Percentiles rank a stretch among this genome's conserved stretches.
phyloP scores from a whole-genome alignment of 1,140 invertebrate genomes.

The Capitella teleta region DNA sequence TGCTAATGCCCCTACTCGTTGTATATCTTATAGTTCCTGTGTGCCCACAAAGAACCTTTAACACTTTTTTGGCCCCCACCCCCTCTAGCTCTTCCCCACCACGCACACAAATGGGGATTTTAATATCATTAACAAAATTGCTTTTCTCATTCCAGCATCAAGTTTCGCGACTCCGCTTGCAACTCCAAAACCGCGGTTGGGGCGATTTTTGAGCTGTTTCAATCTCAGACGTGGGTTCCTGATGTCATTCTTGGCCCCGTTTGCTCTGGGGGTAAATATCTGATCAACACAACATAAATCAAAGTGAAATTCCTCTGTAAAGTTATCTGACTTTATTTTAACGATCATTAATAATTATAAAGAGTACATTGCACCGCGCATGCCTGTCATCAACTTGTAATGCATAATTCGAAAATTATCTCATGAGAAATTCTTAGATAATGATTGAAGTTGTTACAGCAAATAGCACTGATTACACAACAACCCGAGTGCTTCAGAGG shows the following conservation, averaged over 20 bases:
- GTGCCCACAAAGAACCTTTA: too few relatives aligned
- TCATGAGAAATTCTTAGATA: neutral
- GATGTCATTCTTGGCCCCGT: conserved; percentile 31
- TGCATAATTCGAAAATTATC: neutral
- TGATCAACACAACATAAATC: neutral
- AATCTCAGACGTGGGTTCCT: conserved; percentile 10
- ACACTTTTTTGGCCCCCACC: too few relatives aligned
- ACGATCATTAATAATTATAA: neutral
- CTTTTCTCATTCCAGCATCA: too few relatives aligned
- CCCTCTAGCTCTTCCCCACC: too few relatives aligned
- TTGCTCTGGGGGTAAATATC: conserved; percentile 25
- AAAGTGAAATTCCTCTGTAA: neutral
- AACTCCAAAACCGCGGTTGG: neutral
- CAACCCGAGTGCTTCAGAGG: too few relatives aligned
- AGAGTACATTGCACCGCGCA: neutral
- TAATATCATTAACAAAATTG: too few relatives aligned
- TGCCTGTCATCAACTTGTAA: neutral
- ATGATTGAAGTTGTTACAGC: neutral
- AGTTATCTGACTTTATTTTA: neutral
- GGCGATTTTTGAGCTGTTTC: neutral
- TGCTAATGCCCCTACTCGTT: too few relatives aligned
- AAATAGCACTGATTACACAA: neutral
- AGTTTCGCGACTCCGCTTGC: neutral
- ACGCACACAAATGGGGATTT: too few relatives aligned
- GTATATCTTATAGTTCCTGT: too few relatives aligned